Evolutionary conservation across 2,113 vertebrate species (phyloP), one percentile per base, ranked within the genome.

Genomic region (Macrotis lagotis): DNA sequence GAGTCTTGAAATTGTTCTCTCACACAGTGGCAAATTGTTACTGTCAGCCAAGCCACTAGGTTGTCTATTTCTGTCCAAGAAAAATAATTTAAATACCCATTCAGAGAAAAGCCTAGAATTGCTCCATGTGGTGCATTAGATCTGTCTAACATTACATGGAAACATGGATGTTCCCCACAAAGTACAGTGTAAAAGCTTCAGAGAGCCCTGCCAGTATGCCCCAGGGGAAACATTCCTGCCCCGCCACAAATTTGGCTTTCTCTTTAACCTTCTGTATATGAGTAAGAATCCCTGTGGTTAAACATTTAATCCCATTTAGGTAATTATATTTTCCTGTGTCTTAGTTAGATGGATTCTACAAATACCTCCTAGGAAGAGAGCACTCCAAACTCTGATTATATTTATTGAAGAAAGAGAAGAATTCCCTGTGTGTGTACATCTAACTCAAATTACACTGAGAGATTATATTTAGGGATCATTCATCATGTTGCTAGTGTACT

Each of bases 61-160:
- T 88, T 92, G 53, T 89, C 91, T 51, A 47, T 94, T 96, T 97
- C 91, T 96, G 48, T 94, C 96, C 94, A 96, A 96, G 93, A 96
- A 94, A 95, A 97, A 93, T 96, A 90, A 95, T 96, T 92, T 93
- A 52, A 89, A 94, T 93, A 89, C 94, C 96, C 95, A 93, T 90
- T 90, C 91, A 95, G 91, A 53, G 89, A 55, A 91, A 92, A 94
- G 94, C 49, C 9, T 92, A 91, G 52, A 50, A 52, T 95, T 94
- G 53, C 90, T 25, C 90, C 94, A 90, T n/a, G 53, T 48, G 93
- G 88, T 92, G 91, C 89, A 93, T 96, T 96, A 95, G 95, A 94
- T 94, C 95, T 95, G 48, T 92, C 90, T 88, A 93, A 50, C 74
- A 48, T 94, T 90, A 89, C 92, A 48, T 31, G 88, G 93, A 93